These are phyloP conservation scores for Acanthosepion esculentum DNA, from an alignment of 2,888 invertebrate genomes.

Conservation along the genomic window DNA sequence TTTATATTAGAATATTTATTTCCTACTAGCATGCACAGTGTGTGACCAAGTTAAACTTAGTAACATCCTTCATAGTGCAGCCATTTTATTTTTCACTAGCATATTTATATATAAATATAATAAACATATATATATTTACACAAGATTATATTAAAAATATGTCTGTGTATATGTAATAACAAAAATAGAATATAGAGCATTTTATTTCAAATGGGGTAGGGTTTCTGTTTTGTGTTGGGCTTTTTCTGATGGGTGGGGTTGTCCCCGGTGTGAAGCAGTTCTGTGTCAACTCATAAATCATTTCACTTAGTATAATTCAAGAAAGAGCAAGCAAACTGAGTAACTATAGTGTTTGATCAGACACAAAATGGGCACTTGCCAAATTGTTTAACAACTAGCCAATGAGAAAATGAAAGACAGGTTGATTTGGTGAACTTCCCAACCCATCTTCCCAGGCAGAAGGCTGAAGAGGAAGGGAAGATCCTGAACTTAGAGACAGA, in stretches of 20 bases:
- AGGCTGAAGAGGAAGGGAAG: not conserved
- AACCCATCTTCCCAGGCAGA: not conserved
- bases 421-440: conserved; percentile 17
- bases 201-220: not conserved
- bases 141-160: not conserved
- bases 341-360: conserved; percentile 6
- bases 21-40: too few relatives aligned
- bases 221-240: not conserved
- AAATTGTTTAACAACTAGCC: conserved; percentile 21
- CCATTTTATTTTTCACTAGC: too few relatives aligned
- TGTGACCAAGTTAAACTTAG: too few relatives aligned
- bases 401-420: not conserved
- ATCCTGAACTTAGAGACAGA: not conserved
- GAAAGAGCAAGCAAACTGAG: not conserved
- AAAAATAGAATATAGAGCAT: not conserved
- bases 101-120: too few relatives aligned
- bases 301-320: not conserved
- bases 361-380: conserved; percentile 20
- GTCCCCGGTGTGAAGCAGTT: not conserved
- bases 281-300: conserved; percentile 18
- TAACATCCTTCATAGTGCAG: too few relatives aligned
- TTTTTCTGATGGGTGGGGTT: not conserved
- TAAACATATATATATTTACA: too few relatives aligned
- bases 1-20: too few relatives aligned
- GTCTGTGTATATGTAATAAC: not conserved